Evolutionary conservation across 2,113 vertebrate species (phyloP).

Genomic region (Arvicanthis niloticus): DNA sequence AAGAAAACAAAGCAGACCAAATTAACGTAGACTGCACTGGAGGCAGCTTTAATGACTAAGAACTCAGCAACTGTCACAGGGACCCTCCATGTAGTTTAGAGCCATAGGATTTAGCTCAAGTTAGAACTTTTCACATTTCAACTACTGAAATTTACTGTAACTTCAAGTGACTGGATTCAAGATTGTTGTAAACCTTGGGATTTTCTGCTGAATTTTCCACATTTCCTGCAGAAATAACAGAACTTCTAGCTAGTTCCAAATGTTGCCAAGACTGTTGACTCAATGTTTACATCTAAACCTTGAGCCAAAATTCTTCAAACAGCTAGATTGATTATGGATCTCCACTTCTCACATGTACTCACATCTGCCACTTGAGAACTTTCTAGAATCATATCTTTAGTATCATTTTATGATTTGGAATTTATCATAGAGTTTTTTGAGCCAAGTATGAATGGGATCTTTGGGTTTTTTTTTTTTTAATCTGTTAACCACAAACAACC

Average conservation of each 20-base stretch:
- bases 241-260: background rate
- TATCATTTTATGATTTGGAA: background rate
- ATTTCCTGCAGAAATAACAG: slow-evolving; percentile 40
- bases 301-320: slow-evolving; percentile 27
- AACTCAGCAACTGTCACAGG: background rate
- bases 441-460: background rate
- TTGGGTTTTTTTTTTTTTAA: background rate
- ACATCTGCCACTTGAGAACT: background rate
- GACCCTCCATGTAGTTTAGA: background rate
- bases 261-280: background rate
- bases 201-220: background rate
- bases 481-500: background rate
- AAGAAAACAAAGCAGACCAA: background rate
- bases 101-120: background rate
- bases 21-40: background rate
- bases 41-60: background rate
- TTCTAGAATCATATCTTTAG: background rate
- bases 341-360: background rate
- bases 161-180: slow-evolving; percentile 12
- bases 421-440: background rate
- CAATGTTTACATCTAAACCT: slow-evolving; percentile 1
- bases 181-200: background rate
- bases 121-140: background rate
- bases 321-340: background rate
- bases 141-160: background rate